These are phyloP conservation scores for Zoanthus sansibaricus DNA, from an alignment of 92 coral and sea anemone genomes.

Conservation along the genomic window DNA sequence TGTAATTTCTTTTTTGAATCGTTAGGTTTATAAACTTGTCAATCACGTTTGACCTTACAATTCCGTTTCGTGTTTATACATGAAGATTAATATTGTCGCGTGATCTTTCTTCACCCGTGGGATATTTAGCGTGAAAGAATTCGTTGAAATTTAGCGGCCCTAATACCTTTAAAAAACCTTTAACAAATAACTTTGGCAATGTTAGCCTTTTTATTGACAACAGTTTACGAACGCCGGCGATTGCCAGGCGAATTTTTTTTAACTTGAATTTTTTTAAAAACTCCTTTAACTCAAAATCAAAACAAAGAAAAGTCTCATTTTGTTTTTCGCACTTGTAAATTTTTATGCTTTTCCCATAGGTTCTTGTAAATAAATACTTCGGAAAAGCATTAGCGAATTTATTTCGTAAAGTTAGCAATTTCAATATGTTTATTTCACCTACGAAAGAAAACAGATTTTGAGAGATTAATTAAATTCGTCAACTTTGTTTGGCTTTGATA, in stretches of 20 bases:
- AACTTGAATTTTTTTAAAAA: not conserved
- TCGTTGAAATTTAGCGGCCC: conserved; percentile 34
- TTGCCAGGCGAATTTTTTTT: not conserved
- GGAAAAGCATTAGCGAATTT: not conserved
- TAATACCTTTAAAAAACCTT: conserved; percentile 24
- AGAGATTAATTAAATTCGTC: conserved; percentile 1
- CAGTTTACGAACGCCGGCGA: not conserved
- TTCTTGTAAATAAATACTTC: not conserved
- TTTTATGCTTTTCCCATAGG: not conserved
- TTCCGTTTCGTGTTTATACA: not conserved
- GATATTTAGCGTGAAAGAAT: conserved; percentile 44
- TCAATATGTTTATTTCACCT: conserved; percentile 17
- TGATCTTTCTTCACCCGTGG: conserved; percentile 44
- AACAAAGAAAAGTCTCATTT: not conserved
- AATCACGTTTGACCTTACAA: conserved; percentile 9
- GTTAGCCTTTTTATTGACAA: not conserved
- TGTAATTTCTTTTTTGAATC: not conserved
- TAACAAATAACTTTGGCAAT: not conserved
- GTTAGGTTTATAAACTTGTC: not conserved
- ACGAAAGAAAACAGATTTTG: not conserved
- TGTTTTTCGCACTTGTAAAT: not conserved
- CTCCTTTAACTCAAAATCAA: not conserved
- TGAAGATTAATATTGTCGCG: conserved; percentile 15
- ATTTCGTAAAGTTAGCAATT: not conserved
- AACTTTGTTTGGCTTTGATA: not conserved